phyloP scores from a whole-genome alignment of 2,888 invertebrate genomes.

The Lutraria lutraria region DNA sequence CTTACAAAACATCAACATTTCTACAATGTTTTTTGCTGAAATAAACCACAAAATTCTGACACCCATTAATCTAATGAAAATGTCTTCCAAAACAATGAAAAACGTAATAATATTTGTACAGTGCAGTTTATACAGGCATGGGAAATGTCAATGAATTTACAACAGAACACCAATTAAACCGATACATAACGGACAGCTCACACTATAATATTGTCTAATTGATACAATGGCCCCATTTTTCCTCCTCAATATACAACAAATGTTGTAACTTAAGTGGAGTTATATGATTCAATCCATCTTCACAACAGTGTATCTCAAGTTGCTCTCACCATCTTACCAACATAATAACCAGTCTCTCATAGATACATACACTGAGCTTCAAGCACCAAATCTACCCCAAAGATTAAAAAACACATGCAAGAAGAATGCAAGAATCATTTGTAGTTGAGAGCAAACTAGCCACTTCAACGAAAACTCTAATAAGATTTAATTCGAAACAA shows the following conservation, averaged over 20 bases:
- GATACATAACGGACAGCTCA: not conserved
- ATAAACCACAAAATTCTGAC: not conserved
- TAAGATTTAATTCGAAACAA: not conserved
- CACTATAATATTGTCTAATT: slow-evolving; percentile 5
- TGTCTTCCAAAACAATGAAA: slow-evolving; percentile 4
- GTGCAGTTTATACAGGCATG: not conserved
- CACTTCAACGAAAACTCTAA: not conserved
- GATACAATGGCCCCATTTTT: slow-evolving; percentile 5
- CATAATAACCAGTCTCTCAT: not conserved
- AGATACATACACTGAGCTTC: not conserved
- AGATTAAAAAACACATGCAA: slow-evolving; percentile 16
- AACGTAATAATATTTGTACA: not conserved
- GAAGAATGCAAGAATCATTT: slow-evolving; percentile 3
- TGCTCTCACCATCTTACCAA: not conserved
- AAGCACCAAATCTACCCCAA: slow-evolving; percentile 20
- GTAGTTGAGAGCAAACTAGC: not conserved
- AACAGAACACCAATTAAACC: not conserved
- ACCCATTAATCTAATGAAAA: slow-evolving; percentile 15
- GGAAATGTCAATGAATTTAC: slow-evolving; percentile 12
- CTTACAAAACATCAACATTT: slow-evolving; percentile 7
- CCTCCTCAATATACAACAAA: not conserved
- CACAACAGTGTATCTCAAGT: not conserved
- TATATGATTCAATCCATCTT: slow-evolving; percentile 1
- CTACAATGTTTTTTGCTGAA: not conserved
- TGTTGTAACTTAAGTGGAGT: not conserved